phyloP scores from a whole-genome alignment of 2,797 vertebrate genomes.

The Luscinia megarhynchos region DNA sequence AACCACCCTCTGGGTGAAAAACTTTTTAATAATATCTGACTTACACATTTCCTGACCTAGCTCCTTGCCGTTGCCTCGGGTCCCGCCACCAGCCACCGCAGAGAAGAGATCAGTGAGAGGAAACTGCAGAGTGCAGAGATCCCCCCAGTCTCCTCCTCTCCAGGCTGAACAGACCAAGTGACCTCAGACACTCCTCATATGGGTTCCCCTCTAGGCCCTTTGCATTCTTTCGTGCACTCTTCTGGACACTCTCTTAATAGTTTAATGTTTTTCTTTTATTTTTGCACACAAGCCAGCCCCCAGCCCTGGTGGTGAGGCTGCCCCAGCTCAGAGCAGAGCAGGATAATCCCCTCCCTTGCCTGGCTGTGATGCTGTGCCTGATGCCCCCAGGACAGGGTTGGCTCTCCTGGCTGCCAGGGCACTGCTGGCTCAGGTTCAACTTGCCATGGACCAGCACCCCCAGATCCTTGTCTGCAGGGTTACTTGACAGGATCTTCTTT shows the following conservation, averaged over 20 bases:
- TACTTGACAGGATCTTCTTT: background rate
- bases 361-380: rapidly evolving
- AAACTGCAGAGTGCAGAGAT: background rate
- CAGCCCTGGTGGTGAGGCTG: rapidly evolving
- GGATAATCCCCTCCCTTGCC: background rate
- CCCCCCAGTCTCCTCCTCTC: background rate
- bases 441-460: rapidly evolving
- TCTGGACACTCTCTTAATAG: background rate
- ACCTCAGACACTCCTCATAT: rapidly evolving
- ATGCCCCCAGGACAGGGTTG: rapidly evolving
- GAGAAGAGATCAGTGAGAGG: too few species aligned
- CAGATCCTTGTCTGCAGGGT: rapidly evolving
- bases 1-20: rapidly evolving
- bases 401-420: background rate
- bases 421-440: rapidly evolving
- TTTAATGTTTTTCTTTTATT: background rate
- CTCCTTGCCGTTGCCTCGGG: rapidly evolving
- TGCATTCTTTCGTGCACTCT: background rate
- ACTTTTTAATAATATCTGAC: background rate
- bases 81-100: background rate
- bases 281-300: rapidly evolving
- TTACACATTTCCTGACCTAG: background rate
- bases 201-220: background rate
- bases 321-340: rapidly evolving
- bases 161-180: background rate